Percentiles rank a stretch among this genome's conserved stretches.
Evolutionary conservation across 1,140 invertebrate genomes (phyloP).

Genomic region (Metopolophium dirhodum): DNA sequence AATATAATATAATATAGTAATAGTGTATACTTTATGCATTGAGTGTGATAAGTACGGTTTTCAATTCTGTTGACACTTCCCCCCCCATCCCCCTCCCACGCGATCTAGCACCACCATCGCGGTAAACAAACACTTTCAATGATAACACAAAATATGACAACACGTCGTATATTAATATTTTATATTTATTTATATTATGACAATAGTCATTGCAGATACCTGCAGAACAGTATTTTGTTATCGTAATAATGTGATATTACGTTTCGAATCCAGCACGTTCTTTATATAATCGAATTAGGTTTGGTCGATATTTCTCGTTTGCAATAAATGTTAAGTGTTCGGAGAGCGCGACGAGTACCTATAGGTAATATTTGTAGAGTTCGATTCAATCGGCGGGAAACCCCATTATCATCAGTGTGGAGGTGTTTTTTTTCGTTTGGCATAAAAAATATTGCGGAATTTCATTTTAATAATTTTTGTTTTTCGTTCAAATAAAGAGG

Average conservation of each 20-base stretch:
- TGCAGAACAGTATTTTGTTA: neutral
- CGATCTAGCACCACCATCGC: neutral
- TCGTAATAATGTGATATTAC: neutral
- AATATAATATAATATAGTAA: neutral
- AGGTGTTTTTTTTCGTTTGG: neutral
- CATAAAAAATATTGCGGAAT: neutral
- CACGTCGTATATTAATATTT: neutral
- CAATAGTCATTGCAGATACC: neutral
- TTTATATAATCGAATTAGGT: neutral
- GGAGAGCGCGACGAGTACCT: neutral
- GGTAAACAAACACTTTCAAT: neutral
- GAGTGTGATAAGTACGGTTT: neutral
- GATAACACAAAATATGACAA: neutral
- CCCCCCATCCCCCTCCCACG: too few species aligned
- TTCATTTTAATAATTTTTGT: neutral
- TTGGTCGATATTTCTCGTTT: neutral
- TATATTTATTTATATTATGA: constrained; percentile 6
- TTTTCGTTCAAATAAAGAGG: neutral
- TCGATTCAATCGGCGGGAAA: neutral
- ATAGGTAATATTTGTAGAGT: neutral
- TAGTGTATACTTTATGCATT: neutral
- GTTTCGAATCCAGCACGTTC: neutral
- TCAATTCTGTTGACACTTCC: neutral
- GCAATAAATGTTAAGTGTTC: neutral
- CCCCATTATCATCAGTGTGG: neutral